phyloP scores from a whole-genome alignment of 2,113 vertebrate species.

The Motacilla alba region DNA sequence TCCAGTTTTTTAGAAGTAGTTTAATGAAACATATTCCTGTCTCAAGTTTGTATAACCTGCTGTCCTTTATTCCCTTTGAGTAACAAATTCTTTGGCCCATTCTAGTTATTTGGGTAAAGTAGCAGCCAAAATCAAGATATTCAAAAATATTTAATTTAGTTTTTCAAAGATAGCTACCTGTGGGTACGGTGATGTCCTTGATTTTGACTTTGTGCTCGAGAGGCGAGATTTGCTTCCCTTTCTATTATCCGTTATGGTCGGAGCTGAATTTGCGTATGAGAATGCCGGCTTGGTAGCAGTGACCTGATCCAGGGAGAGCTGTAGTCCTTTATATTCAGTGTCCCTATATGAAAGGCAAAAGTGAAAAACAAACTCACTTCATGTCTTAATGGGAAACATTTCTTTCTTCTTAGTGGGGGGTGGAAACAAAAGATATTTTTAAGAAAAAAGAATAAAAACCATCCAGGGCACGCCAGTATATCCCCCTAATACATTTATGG shows the following conservation, averaged over 20 bases:
- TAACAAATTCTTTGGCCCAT: not conserved
- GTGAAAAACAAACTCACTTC: slow-evolving; percentile 48
- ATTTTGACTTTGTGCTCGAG: slow-evolving; percentile 85
- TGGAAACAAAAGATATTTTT: not conserved
- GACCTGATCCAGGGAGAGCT: slow-evolving; percentile 94
- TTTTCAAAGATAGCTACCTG: slow-evolving; percentile 77
- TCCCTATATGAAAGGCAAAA: slow-evolving; percentile 79
- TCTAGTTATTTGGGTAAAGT: not conserved
- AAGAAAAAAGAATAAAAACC: not conserved
- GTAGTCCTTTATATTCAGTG: slow-evolving; percentile 95
- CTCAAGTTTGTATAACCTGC: not conserved
- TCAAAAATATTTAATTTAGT: not conserved
- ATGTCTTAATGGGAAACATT: not conserved
- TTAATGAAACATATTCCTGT: not conserved
- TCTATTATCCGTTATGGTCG: slow-evolving; percentile 79
- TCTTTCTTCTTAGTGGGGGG: not conserved
- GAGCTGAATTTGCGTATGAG: slow-evolving; percentile 82
- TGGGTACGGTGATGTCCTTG: slow-evolving; percentile 91
- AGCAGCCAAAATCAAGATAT: slow-evolving; percentile 25
- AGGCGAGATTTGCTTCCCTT: slow-evolving; percentile 83
- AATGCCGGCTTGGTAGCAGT: slow-evolving; percentile 86
- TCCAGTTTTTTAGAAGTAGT: not conserved
- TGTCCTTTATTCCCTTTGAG: not conserved
- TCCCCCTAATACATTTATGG: not conserved
- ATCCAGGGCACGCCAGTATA: not conserved